Evolutionary conservation across 2,888 invertebrate genomes (phyloP).

Genomic region (Chymomyza amoena): DNA sequence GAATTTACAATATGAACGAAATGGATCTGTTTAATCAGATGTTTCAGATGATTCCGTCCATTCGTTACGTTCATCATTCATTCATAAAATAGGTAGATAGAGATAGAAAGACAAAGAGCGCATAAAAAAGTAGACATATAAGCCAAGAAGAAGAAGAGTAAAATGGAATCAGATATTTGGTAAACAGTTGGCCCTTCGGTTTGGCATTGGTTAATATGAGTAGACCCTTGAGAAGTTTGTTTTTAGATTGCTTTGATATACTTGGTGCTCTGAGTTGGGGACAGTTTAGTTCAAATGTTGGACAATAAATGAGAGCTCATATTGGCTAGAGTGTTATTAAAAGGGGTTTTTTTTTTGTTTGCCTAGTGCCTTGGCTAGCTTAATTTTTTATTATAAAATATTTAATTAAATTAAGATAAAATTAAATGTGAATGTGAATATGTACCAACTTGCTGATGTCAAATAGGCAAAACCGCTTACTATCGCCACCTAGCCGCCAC

Average conservation of each 20-base stretch:
- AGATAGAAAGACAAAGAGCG: not conserved
- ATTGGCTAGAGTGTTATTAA: too few relatives aligned
- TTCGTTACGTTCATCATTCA: slow-evolving; percentile 53
- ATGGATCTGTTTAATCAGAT: slow-evolving; percentile 60
- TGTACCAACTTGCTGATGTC: too few relatives aligned
- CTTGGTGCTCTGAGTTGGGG: not conserved
- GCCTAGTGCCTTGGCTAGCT: not conserved
- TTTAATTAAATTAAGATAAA: too few relatives aligned
- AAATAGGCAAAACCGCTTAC: too few relatives aligned
- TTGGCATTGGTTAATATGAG: not conserved
- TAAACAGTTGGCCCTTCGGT: slow-evolving; percentile 27
- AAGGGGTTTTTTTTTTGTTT: too few relatives aligned
- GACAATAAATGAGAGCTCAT: too few relatives aligned
- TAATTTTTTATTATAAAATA: too few relatives aligned
- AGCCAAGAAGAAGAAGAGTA: slow-evolving; percentile 8
- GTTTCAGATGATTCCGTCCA: slow-evolving; percentile 63
- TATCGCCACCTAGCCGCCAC: too few relatives aligned
- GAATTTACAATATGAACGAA: not conserved
- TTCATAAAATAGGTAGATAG: slow-evolving; percentile 42
- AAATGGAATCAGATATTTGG: slow-evolving; percentile 28
- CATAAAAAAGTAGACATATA: not conserved
- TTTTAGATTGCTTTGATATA: not conserved
- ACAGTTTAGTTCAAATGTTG: too few relatives aligned
- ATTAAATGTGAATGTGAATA: too few relatives aligned
- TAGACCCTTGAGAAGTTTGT: not conserved